Base-by-base conservation (phyloP, 2,888 invertebrate species). In the Scaeva pyrastri region DNA sequence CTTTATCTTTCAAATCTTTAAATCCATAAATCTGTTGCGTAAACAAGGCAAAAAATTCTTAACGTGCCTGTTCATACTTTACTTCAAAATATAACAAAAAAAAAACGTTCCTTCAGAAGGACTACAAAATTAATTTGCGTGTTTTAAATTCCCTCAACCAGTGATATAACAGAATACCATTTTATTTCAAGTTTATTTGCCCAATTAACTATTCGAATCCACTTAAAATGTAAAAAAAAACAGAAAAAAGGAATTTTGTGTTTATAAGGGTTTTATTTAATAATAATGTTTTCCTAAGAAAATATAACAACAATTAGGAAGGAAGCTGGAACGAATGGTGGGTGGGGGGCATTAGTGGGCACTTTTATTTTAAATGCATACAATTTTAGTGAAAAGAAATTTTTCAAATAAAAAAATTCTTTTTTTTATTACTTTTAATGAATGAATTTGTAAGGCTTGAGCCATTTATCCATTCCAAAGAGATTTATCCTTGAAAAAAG, bases 381-480 rank as follows among this genome's bases (percentile, higher is more conserved):
- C 31, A 56, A 11, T 6, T 56, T 56, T 11, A 16, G 31, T 56
- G 56, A 36, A 56, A 31, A 36, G 16, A 16, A 56, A 52, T 52
- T 52, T n/a, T 16, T 5, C 55, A 55, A 55, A 55, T 56, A 56
- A 56, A 55, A 16, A 11, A 1, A n/a, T n/a, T n/a, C n/a, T 3
- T 11, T n/a, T 16, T 31, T 56, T 56, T 56, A 31, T 31, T 31
- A 31, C 8, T 31, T 16, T 26, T 4, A 56, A 56, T 36, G 31
- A 56, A 36, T 56, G 56, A 31, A 56, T 36, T 56, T 56, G 56
- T 26, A 56, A 36, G 6, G 56, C 16, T 56, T 26, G 31, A 11
- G 56, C 56, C 31, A 56, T 56, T 56, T 56, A 56, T 36, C 31
- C 26, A 0, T 56, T 36, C 31, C 31, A 56, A 56, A 36, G 31